Percentiles rank a stretch among this genome's conserved stretches.
Evolutionary conservation across 2,888 invertebrate genomes (phyloP).

Genomic region (Drosophila yooni): DNA sequence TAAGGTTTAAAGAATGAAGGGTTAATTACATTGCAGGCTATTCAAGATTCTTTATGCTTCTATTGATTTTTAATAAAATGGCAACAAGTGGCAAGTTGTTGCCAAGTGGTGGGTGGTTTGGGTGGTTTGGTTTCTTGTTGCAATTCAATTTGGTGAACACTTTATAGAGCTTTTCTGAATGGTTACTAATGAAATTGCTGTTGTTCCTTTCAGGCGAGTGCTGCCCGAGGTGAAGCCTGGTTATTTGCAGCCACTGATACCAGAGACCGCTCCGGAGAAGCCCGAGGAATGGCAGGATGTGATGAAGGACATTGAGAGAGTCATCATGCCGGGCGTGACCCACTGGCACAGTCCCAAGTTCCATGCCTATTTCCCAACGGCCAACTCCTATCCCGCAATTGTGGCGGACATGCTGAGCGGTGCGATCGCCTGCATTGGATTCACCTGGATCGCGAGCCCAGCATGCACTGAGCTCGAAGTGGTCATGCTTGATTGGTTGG

Average conservation of each 20-base stretch:
- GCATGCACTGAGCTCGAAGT: conserved; percentile 98
- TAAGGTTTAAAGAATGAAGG: neutral
- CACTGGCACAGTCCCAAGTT: conserved; percentile 99
- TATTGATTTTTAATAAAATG: conserved; percentile 32
- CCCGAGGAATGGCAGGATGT: conserved; percentile 96
- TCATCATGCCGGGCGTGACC: conserved; percentile 99
- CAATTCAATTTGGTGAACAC: conserved; percentile 53
- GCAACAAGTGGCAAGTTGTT: conserved; percentile 37
- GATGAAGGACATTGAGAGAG: conserved; percentile 95
- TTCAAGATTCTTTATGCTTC: neutral
- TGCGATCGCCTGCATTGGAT: conserved; percentile 97
- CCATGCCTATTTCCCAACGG: conserved; percentile 97
- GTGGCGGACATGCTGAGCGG: conserved; percentile 98
- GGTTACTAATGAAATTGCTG: conserved; percentile 47
- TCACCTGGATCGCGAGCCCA: conserved; percentile 97
- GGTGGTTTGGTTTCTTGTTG: neutral
- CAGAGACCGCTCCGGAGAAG: conserved; percentile 92
- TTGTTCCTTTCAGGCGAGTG: conserved; percentile 88
- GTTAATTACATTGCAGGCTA: neutral
- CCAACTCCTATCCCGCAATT: conserved; percentile 96
- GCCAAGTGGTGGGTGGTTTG: neutral
- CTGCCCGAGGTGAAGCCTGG: conserved; percentile 97
- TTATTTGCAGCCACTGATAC: conserved; percentile 94
- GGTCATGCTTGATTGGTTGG: conserved; percentile 97
- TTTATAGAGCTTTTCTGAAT: conserved; percentile 34